Percentiles rank a stretch among this genome's conserved stretches.
Conservation (phyloP, 2,888 invertebrate genomes). For the Stramonita haemastoma region DNA sequence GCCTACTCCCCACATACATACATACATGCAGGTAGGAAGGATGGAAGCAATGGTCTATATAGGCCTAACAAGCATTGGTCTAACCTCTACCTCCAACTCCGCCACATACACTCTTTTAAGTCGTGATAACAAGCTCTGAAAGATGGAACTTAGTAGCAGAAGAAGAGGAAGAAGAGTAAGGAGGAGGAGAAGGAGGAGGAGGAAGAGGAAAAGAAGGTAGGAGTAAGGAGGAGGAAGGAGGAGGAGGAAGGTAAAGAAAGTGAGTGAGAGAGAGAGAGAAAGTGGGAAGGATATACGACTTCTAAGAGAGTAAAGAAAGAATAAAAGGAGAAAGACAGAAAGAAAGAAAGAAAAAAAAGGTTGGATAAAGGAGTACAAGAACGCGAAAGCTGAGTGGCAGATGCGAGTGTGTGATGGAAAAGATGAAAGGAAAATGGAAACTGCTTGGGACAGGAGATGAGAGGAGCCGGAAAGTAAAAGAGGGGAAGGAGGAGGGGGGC, state of each 20-base stretch:
- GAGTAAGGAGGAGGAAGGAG: not conserved
- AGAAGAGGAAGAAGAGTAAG: not conserved
- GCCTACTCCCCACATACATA: too few species aligned
- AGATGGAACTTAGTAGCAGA: not conserved
- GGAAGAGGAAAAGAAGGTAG: not conserved
- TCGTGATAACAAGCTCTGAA: not conserved
- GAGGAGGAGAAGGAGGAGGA: not conserved
- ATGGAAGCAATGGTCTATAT: too few species aligned
- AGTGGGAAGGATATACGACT: not conserved
- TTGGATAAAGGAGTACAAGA: not conserved
- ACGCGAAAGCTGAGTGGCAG: not conserved
- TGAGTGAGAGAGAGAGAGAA: not conserved
- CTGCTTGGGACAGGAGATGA: not conserved
- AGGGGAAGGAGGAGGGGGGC: too few species aligned
- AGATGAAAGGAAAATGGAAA: constrained; percentile 12
- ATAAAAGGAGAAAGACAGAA: too few species aligned
- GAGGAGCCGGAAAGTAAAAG: too few species aligned
- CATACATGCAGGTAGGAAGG: too few species aligned
- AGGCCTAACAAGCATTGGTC: too few species aligned
- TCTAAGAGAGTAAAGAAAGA: not conserved
- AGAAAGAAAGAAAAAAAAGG: not conserved
- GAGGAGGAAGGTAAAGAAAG: not conserved
- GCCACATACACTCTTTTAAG: not conserved
- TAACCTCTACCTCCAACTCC: too few species aligned
- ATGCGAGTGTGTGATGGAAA: constrained; percentile 5